Base-by-base conservation (phyloP, 2,888 invertebrate species). In the Campoplex capitator region DNA sequence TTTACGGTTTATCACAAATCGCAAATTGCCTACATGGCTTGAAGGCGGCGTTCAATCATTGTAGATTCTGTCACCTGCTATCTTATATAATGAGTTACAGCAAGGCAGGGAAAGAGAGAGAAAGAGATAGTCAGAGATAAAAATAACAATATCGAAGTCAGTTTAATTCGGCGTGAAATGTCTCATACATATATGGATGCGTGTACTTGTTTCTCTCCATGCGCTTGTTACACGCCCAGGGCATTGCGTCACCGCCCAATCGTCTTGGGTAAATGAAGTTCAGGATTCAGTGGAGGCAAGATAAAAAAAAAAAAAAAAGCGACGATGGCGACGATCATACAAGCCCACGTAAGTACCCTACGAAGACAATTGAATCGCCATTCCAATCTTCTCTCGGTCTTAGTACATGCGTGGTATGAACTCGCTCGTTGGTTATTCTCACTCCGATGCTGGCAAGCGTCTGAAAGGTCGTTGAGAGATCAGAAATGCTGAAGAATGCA, bases 211-310 rank as follows among this genome's bases (percentile, higher is more conserved):
- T 58, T 67, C 9, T 77, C 62, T 42, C 28, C 38, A 65, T 62
- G 62, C 48, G 56, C 48, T 75, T 48, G 51, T 73, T 48, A 75
- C 67, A 62, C 71, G 84, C 83, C 83, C 83, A 83, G 56, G 71
- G 79, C 70, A 81, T 87, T 87, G 75, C 87, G 87, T 87, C 84
- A 87, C 71, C 84, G 83, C 71, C 78, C 87, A 84, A 82, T 84
- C 76, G 80, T 84, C 76, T 73, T 58, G 56, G 71, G 38, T 67
- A 79, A 84, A 78, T 67, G 84, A 87, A 84, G 84, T 87, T 84
- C 87, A 85, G 84, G 65, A 84, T 85, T 70, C 78, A 28, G 78
- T 70, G 48, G 74, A 58, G 73, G 32, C 76, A 35, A 23, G 23
- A 23, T 23, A 0, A 23, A 23, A 23, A 23, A 23, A 23, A 23